Evolutionary conservation across 2,113 vertebrate species (phyloP).

Genomic region (Chunga burmeisteri): DNA sequence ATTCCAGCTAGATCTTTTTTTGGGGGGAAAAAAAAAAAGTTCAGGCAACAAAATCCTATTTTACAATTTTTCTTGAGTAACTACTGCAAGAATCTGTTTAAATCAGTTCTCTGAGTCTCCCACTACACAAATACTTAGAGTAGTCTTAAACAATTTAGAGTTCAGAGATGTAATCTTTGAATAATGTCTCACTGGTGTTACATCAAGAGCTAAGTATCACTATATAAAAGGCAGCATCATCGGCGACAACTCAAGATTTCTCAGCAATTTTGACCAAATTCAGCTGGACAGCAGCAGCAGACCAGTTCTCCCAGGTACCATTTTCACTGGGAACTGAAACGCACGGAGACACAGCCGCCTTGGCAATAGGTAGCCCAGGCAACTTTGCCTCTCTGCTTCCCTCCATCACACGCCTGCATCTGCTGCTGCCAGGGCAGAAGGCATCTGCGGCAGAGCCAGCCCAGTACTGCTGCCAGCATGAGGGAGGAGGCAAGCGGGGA

Average conservation of each 20-base stretch:
- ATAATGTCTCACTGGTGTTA: background rate
- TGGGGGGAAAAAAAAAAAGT: fast-evolving
- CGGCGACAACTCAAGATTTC: background rate
- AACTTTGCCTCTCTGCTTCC: background rate
- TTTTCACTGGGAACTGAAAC: background rate
- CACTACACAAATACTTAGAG: background rate
- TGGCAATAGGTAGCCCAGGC: background rate
- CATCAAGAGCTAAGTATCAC: background rate
- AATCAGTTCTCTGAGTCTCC: background rate
- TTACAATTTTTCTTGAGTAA: background rate
- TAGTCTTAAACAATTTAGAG: background rate
- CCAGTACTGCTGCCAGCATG: too few species aligned
- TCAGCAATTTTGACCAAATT: background rate
- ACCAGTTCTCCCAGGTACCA: too few species aligned
- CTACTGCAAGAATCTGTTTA: background rate
- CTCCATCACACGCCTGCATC: fast-evolving
- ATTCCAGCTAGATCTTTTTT: background rate
- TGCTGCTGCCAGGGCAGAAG: background rate
- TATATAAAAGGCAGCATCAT: background rate
- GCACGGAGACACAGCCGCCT: background rate
- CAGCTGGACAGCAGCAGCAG: background rate
- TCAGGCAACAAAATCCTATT: background rate
- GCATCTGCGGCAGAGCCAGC: fast-evolving
- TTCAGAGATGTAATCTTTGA: background rate
- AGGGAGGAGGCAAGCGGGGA: background rate